Evolutionary conservation across 2,113 vertebrate genomes (phyloP), one percentile per base, ranked within the genome.

Genomic region (Micromys minutus): DNA sequence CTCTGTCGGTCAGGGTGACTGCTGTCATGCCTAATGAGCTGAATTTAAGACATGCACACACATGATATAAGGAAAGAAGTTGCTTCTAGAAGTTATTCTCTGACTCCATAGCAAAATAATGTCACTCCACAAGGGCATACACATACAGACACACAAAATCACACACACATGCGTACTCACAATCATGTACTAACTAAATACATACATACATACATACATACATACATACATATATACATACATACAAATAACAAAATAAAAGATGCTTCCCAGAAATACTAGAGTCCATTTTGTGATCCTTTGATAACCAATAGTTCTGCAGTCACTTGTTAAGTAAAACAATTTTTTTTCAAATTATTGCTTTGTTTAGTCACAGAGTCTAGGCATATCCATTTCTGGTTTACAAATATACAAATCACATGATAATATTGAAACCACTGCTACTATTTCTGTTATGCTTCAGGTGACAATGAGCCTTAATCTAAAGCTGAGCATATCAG

Each of bases 321-420:
- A 96, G 86, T 86, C 55, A 91, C 57, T 84, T 65, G 75, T 89
- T 89, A 94, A 87, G 10, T 7, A 94, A 89, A 89, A 21, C 65
- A 77, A 75, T 5, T 75, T 89, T 89, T 31, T 88, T 52, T 22
- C 95, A 42, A 81, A 9, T 88, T 94, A 52, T 39, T 24, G 67
- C 17, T 94, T 39, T 5, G 59, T 59, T 45, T 94, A 92, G 86
- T 93, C 57, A 89, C n/a, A 57, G 13, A 74, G 19, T 93, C 29
- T 89, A 42, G 11, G 39, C 9, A 65, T 72, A 15, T 63, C 19
- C 4, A 85, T 94, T 94, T 91, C 65, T 96, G 4, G 77, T 57
- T 21, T 29, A n/a, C 9, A 83, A 55, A 85, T 29, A 50, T 29
- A 71, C 55, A 87, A 24, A 75, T 50, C 83, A 55, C 1, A 4